Evolutionary conservation across 2,797 vertebrate genomes (phyloP), one percentile per base, ranked within the genome.

Genomic region (Percopsis omiscomaycus): DNA sequence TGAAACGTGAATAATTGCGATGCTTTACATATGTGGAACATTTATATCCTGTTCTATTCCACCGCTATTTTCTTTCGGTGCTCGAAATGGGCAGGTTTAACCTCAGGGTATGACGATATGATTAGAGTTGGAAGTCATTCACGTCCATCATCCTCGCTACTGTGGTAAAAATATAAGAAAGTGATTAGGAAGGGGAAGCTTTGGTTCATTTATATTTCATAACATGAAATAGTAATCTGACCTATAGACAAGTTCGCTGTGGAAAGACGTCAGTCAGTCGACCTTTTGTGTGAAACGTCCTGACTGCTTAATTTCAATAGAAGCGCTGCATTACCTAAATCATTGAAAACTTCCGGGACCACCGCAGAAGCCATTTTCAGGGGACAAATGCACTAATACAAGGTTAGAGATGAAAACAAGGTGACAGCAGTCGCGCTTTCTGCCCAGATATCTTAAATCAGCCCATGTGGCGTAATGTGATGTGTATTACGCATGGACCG

Each of bases 161-260:
- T 79, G 76, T 86, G 86, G 89, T 90, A 82, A 83, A 88, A 88
- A 88, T 87, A 86, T 79, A 88, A 88, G 68, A 83, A 84, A 86
- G 80, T 82, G 84, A 92, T 91, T 87, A 82, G 71, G 68, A n/a
- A 45, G 22, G 5, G 55, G 89, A 86, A 82, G 80, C 82, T 80
- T 85, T 80, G 64, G 74, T 86, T 90, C 89, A 88, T 90, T 83
- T 82, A 91, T 91, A 91, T 92, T 91, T 90, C 51, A 88, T 85
- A 60, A 54, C 86, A 86, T 88, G 75, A 88, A 88, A 92, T 88
- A 87, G 80, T 83, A 83, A 88, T 89, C 84, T 86, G 89, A 92
- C 89, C 81, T 89, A 87, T 83, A 80, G 84, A 86, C 75, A 27
- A 14, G 68, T 70, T 75, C 72, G 78, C 78, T 15, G 55, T 15